Percentiles rank a stretch among this genome's conserved stretches.
These are phyloP conservation scores for Hemibates koningsi DNA, from an alignment of 2,113 vertebrate genomes.

Conservation along the genomic window DNA sequence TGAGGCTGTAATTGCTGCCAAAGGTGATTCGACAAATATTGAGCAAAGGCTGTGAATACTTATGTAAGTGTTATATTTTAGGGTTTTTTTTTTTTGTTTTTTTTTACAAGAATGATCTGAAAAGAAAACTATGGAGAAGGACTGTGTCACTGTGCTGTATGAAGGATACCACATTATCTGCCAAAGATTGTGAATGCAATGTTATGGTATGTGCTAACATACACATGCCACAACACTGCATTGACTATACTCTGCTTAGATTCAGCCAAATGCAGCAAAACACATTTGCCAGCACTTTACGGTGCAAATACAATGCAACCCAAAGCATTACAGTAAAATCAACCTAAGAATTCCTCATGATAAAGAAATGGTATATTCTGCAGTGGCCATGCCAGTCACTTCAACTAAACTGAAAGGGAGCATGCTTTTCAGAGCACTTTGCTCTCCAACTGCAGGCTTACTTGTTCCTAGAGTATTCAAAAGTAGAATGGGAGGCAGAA, in stretches of 20 bases:
- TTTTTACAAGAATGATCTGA: background rate
- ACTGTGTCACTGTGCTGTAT: background rate
- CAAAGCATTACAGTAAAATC: background rate
- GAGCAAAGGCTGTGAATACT: background rate
- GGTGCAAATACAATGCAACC: background rate
- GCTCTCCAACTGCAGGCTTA: background rate
- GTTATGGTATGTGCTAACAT: background rate
- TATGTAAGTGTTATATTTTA: background rate
- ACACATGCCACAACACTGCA: background rate
- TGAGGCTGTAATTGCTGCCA: background rate
- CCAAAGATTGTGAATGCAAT: background rate
- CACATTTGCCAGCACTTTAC: background rate
- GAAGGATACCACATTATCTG: background rate
- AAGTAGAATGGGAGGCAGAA: background rate
- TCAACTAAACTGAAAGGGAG: background rate
- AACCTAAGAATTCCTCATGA: background rate
- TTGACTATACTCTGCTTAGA: background rate
- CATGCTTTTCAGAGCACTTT: background rate
- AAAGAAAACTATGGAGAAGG: background rate
- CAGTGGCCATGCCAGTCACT: background rate
- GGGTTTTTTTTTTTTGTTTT: accelerated
- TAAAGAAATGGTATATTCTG: background rate
- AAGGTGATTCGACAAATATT: background rate
- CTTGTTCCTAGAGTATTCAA: background rate
- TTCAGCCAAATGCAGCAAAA: background rate